A percentile compares a stretch with the other conserved stretches of the same genome.
Evolutionary conservation across 2,888 invertebrate species (phyloP).

Genomic region (Drosophila mercatorum): DNA sequence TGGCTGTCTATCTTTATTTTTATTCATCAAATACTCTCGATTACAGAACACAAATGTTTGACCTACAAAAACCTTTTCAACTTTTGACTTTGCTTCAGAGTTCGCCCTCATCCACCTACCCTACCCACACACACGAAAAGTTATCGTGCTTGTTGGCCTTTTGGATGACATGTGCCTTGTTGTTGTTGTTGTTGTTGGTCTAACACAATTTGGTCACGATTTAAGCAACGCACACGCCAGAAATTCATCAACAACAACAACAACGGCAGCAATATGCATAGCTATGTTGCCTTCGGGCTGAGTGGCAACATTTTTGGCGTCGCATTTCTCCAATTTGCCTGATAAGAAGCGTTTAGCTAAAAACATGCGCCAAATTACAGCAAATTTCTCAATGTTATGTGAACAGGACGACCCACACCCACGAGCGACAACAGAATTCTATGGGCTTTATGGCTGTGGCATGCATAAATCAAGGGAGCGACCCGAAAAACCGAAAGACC

Average conservation of each 20-base stretch:
- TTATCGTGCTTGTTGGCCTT: conserved; percentile 61
- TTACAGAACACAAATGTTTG: conserved; percentile 39
- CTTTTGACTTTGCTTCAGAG: conserved; percentile 58
- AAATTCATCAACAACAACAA: conserved; percentile 69
- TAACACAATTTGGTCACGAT: conserved; percentile 80
- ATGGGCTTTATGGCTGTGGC: conserved; percentile 53
- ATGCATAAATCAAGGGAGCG: conserved; percentile 68
- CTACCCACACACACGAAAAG: conserved; percentile 27
- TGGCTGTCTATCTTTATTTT: conserved; percentile 21
- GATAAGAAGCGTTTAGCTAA: conserved; percentile 79
- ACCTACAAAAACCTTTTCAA: conserved; percentile 57
- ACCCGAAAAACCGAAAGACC: conserved; percentile 22
- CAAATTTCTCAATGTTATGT: conserved; percentile 76
- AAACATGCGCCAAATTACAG: conserved; percentile 79
- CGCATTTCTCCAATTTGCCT: conserved; percentile 77
- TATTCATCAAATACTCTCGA: conserved; percentile 49
- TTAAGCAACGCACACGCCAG: conserved; percentile 72
- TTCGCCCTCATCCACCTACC: conserved; percentile 25
- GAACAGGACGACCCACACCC: conserved; percentile 26
- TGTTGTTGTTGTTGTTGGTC: conserved; percentile 29
- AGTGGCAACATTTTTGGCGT: conserved; percentile 23
- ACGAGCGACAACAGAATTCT: background rate
- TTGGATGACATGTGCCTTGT: conserved; percentile 39
- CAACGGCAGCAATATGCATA: conserved; percentile 52
- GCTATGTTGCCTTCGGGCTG: background rate